Evolutionary conservation across 2,113 vertebrate species (phyloP), one percentile per base, ranked within the genome.

Genomic region (Hippopotamus amphibius): DNA sequence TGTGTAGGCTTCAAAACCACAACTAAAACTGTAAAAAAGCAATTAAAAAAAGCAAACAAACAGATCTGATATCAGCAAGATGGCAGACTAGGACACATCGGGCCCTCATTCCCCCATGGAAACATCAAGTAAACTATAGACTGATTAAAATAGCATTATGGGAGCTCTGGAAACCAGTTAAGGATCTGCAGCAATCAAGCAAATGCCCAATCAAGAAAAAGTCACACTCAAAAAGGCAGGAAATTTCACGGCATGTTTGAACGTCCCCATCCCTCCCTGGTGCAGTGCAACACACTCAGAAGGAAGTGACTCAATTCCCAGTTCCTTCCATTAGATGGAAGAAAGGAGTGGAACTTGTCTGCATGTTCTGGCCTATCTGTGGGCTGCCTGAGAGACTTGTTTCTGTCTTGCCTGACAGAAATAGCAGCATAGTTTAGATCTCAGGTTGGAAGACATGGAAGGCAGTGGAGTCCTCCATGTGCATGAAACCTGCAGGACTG

Each of bases 21-120:
- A 76, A 68, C 13, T 28, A 68, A 68, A 79, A 80, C 19, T 26
- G 65, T 43, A 80, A 79, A 12, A 85, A 69, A 80, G 41, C 43
- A 87, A 68, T 53, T 61, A n/a, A 79, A 92, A 92, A 83, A 84
- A 63, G 68, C 37, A 74, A 87, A 65, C 11, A 79, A 57, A 26
- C 15, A 79, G 12, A 79, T 26, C 5, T 46, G 50, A 50, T 43
- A 50, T 71, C 11, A 89, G 80, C 43, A 83, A 90, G 37, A 46
- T 10, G 69, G 57, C 24, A 93, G 22, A 74, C 8, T 24, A 87
- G 16, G 21, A 84, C 19, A 11, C 1, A 13, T 12, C 53, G 61
- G 1, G 28, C 6, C 15, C 16, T 50, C 43, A 28, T 61, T 55
- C 4, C 12, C n/a, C 48, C 7, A 71, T 13, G 68, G 11, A 63